These are phyloP conservation scores for Drosophila nasuta DNA, from an alignment of 1,140 invertebrate genomes.

Conservation along the genomic window DNA sequence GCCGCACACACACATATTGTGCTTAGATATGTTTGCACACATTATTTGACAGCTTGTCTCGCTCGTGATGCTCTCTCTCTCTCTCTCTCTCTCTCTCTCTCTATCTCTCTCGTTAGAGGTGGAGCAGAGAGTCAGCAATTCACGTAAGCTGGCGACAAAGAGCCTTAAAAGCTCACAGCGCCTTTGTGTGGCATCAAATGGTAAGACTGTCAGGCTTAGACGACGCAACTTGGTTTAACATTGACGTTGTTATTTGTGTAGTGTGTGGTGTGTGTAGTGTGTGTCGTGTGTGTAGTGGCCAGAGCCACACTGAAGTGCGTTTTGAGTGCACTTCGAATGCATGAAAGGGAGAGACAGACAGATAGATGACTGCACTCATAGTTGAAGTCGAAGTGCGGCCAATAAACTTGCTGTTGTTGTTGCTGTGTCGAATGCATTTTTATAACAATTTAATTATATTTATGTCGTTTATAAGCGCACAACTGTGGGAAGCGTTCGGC, in stretches of 20 bases:
- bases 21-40: not conserved
- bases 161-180: not conserved
- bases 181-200: conserved; percentile 35
- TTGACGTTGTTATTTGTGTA: conserved; percentile 31
- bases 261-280: conserved; percentile 32
- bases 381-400: conserved; percentile 27
- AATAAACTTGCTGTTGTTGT: conserved; percentile 38
- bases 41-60: not conserved
- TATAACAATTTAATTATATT: conserved; percentile 82
- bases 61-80: not conserved
- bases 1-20: too few relatives aligned
- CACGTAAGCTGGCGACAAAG: not conserved
- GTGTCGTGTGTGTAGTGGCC: conserved; percentile 24
- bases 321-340: conserved; percentile 37
- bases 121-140: not conserved
- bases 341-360: not conserved
- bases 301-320: conserved; percentile 35
- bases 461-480: conserved; percentile 52
- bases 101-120: too few relatives aligned
- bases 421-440: conserved; percentile 67
- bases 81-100: too few relatives aligned
- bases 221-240: conserved; percentile 21
- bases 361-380: not conserved
- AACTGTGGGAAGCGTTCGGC: conserved; percentile 24
- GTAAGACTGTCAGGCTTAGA: conserved; percentile 30